Percentiles rank a stretch among this genome's conserved stretches.
Conservation (phyloP, 1,140 invertebrate genomes). For the Cryptotermes secundus region DNA sequence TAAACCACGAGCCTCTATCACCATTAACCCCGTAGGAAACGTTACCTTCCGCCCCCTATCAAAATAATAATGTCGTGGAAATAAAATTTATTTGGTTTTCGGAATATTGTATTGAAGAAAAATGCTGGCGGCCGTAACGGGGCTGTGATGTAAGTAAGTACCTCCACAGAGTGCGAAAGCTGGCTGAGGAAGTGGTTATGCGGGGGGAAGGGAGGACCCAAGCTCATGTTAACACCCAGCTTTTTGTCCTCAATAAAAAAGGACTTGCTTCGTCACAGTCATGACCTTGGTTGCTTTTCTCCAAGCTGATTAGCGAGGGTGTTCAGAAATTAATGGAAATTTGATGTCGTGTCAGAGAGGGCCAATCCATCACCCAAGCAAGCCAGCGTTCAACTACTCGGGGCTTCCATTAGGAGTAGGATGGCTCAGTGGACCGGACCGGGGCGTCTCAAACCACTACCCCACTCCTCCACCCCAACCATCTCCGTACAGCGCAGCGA, state of each 20-base stretch:
- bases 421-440: conserved; percentile 26
- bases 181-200: not conserved
- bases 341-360: conserved; percentile 37
- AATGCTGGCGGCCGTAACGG: not conserved
- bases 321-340: conserved; percentile 39
- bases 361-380: conserved; percentile 36
- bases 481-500: not conserved
- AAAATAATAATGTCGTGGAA: not conserved
- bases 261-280: conserved; percentile 23
- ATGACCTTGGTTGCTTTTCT: conserved; percentile 28
- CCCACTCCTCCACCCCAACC: not conserved
- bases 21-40: not conserved
- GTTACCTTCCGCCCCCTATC: not conserved
- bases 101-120: not conserved
- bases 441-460: conserved; percentile 2
- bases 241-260: conserved; percentile 31
- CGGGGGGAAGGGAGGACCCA: not conserved
- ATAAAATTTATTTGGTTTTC: not conserved
- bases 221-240: conserved; percentile 26
- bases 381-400: conserved; percentile 25
- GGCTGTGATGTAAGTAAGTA: not conserved
- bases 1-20: not conserved
- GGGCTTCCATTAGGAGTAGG: conserved; percentile 27
- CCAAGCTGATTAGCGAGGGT: conserved; percentile 34
- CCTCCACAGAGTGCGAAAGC: not conserved